phyloP scores from a whole-genome alignment of 2,797 vertebrate species.

The Falco naumanni region DNA sequence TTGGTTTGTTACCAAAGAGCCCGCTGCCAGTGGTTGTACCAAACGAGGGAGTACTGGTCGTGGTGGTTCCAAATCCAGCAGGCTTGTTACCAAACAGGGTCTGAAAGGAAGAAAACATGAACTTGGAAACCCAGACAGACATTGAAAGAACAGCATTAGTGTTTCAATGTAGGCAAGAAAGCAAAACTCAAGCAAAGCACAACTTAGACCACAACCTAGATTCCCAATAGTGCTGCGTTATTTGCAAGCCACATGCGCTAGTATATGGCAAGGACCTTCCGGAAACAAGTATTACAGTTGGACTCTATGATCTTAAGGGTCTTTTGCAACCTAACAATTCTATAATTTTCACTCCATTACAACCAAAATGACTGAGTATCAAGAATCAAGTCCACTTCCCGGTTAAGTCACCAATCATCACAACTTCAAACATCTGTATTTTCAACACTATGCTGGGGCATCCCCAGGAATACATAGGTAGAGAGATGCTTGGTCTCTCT shows the following conservation, averaged over 20 bases:
- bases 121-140: not conserved
- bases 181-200: not conserved
- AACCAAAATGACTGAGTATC: not conserved
- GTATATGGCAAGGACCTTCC: no score
- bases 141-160: rapidly evolving
- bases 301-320: not conserved
- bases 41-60: slow-evolving; percentile 92
- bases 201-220: no score
- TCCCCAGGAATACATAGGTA: rapidly evolving
- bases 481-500: not conserved
- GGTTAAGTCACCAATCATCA: not conserved
- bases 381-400: not conserved
- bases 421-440: no score
- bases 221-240: rapidly evolving
- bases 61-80: slow-evolving; percentile 90
- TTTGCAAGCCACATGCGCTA: not conserved
- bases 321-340: not conserved
- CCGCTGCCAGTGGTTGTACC: slow-evolving; percentile 86
- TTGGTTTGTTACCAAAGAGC: slow-evolving; percentile 89
- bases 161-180: not conserved
- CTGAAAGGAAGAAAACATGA: slow-evolving; percentile 62
- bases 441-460: rapidly evolving
- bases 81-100: slow-evolving; percentile 93
- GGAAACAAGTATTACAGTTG: not conserved
- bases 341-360: not conserved